A percentile compares a stretch with the other conserved stretches of the same genome.
These are phyloP conservation scores for Oriolus oriolus DNA, from an alignment of 2,113 vertebrate species.

Conservation along the genomic window DNA sequence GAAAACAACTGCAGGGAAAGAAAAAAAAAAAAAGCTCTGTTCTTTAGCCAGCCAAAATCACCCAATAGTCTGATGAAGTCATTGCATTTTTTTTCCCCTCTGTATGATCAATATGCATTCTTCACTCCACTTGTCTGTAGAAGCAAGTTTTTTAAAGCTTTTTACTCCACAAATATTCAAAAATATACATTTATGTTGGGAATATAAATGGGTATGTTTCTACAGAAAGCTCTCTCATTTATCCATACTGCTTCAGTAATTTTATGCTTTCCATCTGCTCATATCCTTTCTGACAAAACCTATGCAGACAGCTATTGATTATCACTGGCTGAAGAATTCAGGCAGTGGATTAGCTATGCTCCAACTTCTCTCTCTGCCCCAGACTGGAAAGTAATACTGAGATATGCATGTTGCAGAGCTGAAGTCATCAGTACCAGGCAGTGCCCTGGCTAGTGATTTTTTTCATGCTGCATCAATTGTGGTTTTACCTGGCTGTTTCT, in stretches of 20 bases:
- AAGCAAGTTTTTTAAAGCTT: background rate
- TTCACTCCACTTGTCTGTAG: background rate
- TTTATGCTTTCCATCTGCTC: background rate
- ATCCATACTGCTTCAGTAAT: background rate
- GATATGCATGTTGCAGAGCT: background rate
- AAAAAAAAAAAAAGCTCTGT: background rate
- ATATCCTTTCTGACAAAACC: background rate
- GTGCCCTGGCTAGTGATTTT: background rate
- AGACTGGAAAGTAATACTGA: background rate
- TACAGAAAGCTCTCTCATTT: background rate
- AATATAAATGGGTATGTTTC: background rate
- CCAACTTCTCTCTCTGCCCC: background rate
- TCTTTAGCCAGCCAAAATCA: conserved; percentile 12
- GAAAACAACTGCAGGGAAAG: conserved; percentile 49
- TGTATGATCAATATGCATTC: background rate
- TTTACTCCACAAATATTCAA: background rate
- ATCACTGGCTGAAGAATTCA: background rate
- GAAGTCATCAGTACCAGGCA: background rate
- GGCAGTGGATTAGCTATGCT: background rate
- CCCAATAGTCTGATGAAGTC: conserved; percentile 45
- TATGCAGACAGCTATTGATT: background rate
- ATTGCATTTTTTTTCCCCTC: background rate
- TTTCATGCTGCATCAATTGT: background rate
- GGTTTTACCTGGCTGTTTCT: background rate
- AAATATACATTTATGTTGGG: background rate